A percentile compares a stretch with the other conserved stretches of the same genome.
Evolutionary conservation across 2,113 vertebrate genomes (phyloP).

Genomic region (Chlorodrepanis virens): DNA sequence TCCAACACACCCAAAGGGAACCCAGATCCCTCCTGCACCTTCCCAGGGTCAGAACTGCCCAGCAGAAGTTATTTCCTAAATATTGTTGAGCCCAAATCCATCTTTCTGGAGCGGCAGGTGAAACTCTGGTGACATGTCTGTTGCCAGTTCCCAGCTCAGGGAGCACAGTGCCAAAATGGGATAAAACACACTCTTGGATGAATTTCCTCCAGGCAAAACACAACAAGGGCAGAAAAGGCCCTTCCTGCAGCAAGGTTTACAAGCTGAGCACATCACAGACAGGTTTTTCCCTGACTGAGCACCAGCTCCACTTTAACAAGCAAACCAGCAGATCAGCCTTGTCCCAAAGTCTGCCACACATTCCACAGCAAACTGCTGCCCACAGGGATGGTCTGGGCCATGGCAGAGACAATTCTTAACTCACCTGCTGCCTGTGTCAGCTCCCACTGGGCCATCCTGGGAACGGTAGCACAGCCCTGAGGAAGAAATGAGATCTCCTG

Average conservation of each 20-base stretch:
- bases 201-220: not conserved
- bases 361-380: slow-evolving; percentile 68
- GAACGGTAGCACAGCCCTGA: not conserved
- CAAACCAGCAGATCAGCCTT: not conserved
- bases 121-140: fast-evolving
- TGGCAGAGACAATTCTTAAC: slow-evolving; percentile 63
- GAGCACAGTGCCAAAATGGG: not conserved
- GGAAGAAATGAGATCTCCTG: not conserved
- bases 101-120: not conserved
- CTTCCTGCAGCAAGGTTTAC: not conserved
- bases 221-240: not conserved
- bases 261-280: not conserved
- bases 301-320: not conserved
- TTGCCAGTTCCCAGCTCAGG: not conserved
- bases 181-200: not conserved
- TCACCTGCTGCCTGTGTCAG: slow-evolving; percentile 67
- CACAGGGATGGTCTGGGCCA: not conserved
- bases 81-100: not conserved
- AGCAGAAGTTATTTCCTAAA: no score
- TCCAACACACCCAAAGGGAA: not conserved
- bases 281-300: not conserved
- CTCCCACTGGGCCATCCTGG: slow-evolving; percentile 59
- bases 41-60: not conserved
- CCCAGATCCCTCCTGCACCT: not conserved
- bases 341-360: slow-evolving; percentile 58